Evolutionary conservation across 2,113 vertebrate species (phyloP).

Genomic region (Onychostruthus taczanowskii): DNA sequence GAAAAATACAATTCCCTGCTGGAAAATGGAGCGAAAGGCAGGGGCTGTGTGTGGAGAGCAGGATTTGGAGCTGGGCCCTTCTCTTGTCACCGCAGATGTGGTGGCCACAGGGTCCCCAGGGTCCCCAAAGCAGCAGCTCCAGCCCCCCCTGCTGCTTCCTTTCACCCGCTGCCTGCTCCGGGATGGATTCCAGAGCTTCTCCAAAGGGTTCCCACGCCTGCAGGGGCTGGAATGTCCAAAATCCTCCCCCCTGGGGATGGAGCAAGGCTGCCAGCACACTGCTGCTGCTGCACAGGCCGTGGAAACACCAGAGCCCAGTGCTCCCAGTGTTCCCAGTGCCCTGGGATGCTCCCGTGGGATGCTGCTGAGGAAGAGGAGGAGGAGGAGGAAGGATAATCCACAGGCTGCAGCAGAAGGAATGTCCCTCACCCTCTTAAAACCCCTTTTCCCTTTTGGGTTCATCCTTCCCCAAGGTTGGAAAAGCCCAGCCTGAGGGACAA

Average conservation of each 20-base stretch:
- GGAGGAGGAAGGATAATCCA: background rate
- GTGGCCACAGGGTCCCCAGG: background rate
- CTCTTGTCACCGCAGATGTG: fast-evolving
- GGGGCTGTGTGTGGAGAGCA: fast-evolving
- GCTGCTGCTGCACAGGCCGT: fast-evolving
- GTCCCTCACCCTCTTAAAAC: background rate
- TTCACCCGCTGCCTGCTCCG: fast-evolving
- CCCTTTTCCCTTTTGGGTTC: background rate
- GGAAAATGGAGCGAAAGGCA: background rate
- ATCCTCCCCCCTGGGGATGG: background rate
- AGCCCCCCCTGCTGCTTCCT: background rate
- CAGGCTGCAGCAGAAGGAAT: background rate
- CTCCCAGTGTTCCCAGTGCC: background rate
- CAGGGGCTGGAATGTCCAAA: background rate
- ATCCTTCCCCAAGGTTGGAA: background rate
- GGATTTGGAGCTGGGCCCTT: fast-evolving
- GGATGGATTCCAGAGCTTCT: background rate
- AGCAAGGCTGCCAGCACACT: fast-evolving
- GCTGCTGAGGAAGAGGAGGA: too few relatives aligned
- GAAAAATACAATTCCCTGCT: background rate
- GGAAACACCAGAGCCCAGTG: background rate
- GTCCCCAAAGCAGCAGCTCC: background rate
- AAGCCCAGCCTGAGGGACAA: background rate
- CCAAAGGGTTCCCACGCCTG: slow-evolving; percentile 7
- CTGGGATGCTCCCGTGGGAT: too few relatives aligned